Evolutionary conservation across 2,888 invertebrate genomes (phyloP), one percentile per base, ranked within the genome.

Genomic region (Eristalis intricaria): DNA sequence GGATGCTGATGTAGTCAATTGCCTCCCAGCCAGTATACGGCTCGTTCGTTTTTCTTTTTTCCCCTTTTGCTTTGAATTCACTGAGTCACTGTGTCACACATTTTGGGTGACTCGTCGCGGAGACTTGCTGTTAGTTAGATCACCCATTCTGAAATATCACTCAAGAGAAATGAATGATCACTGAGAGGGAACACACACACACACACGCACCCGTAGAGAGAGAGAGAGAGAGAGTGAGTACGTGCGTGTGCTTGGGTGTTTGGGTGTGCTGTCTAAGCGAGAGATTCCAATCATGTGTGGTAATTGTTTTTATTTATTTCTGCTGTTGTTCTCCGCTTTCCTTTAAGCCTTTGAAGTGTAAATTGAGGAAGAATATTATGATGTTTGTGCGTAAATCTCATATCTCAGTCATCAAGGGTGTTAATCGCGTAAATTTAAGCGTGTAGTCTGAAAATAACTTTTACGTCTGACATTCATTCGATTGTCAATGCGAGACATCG

Each of bases 261-360:
- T 3, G 26, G 26, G 26, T 26, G 26, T 26, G 26, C 3, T 26
- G 26, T n/a, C n/a, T 50, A 50, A n/a, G 43, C 43, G 56, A 69
- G 69, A 56, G 69, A 69, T 69, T 69, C 69, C 69, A 50, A 50
- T 56, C 68, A 68, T 58, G 69, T 69, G 69, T 58, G 56, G 29
- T 56, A 69, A 69, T 69, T 69, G 35, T 69, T 35, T 50, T 50
- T 1, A 23, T n/a, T 68, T 43, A 32, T 32, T 32, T 32, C 32
- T 32, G 32, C 32, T 10, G 32, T 7, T 1, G 32, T 40, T 68
- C 19, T 50, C 10, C 23, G 32, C 26, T 35, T 26, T 26, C 26
- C 13, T 15, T 8, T 11, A 60, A 58, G 68, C 50, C 50, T 50
- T 50, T 56, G 50, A 56, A 26, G 68, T 68, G 68, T 56, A 32